Base-by-base conservation (phyloP, 1,140 invertebrate genomes). In the Drosophila novamexicana region DNA sequence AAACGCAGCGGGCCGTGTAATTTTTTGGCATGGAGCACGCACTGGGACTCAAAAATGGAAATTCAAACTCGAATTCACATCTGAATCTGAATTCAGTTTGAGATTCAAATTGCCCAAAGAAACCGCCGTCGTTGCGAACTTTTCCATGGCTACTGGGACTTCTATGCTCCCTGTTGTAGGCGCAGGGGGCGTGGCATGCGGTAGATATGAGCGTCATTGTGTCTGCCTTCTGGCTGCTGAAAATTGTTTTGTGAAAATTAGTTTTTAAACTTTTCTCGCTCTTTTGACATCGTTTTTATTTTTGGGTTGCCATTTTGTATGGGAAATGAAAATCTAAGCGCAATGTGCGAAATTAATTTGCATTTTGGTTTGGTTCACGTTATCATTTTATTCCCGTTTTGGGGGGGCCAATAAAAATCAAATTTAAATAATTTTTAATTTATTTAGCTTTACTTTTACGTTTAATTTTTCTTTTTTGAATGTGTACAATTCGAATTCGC, bases 191-290 rank as follows among this genome's bases (percentile, higher is more conserved):
- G 32, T 9, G 12, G 7, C 39, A n/a, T 37, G 34, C 5, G 34
- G 71, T 45, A 37, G 16, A 8, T 8, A 8, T 47, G 63, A n/a
- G 29, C 14, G n/a, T 54, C 59, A 61, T 62, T 69, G 63, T 62
- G 63, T 50, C 59, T 64, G 79, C 50, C 36, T 42, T 67, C 52
- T 50, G 79, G 77, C 84, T 78, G 57, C 80, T 73, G 80, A 78
- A 89, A 89, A 88, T 89, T 89, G 84, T 89, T 89, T 89, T 84
- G 81, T 77, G 79, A 89, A 89, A 89, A 89, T 89, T 89, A 89
- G 84, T 90, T 89, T 88, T 89, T 62, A 69, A 88, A 88, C 84
- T 89, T 88, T 88, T 71, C 70, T 62, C 72, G 76, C 77, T 66
- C 62, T 73, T 78, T 75, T 78, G 57, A 22, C 50, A 57, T 52